A percentile compares a stretch with the other conserved stretches of the same genome.
phyloP scores from a whole-genome alignment of 2,113 vertebrate species.

The Tupaia tana region DNA sequence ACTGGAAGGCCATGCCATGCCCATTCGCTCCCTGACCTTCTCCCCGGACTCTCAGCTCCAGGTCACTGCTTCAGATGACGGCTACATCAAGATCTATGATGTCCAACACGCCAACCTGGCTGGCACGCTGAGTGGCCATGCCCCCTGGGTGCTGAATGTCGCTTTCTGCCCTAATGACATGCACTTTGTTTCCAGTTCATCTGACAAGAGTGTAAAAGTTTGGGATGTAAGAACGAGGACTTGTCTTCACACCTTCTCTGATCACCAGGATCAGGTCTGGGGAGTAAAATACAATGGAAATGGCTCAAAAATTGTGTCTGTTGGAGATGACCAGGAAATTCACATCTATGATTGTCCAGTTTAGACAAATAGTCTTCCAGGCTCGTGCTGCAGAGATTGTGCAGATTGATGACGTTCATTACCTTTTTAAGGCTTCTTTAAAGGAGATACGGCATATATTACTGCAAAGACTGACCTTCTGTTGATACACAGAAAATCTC shows the following conservation, averaged over 20 bases:
- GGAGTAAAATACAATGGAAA: constrained; percentile 96
- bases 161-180: constrained; percentile 96
- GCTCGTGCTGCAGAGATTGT: not conserved
- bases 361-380: constrained; percentile 78
- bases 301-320: constrained; percentile 97
- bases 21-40: constrained; percentile 97
- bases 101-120: constrained; percentile 98
- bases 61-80: constrained; percentile 97
- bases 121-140: constrained; percentile 95
- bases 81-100: constrained; percentile 99
- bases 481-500: constrained; percentile 14
- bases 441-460: constrained; percentile 28
- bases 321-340: constrained; percentile 97
- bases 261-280: constrained; percentile 97
- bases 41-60: constrained; percentile 97
- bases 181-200: constrained; percentile 98
- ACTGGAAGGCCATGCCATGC: constrained; percentile 98
- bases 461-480: constrained; percentile 48
- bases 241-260: constrained; percentile 98
- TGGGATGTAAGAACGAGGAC: constrained; percentile 95
- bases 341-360: constrained; percentile 98
- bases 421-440: not conserved
- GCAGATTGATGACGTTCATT: constrained; percentile 53
- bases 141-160: constrained; percentile 97
- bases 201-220: constrained; percentile 98